Base-by-base conservation (phyloP, 2,113 vertebrate species). In the Eidolon helvum region DNA sequence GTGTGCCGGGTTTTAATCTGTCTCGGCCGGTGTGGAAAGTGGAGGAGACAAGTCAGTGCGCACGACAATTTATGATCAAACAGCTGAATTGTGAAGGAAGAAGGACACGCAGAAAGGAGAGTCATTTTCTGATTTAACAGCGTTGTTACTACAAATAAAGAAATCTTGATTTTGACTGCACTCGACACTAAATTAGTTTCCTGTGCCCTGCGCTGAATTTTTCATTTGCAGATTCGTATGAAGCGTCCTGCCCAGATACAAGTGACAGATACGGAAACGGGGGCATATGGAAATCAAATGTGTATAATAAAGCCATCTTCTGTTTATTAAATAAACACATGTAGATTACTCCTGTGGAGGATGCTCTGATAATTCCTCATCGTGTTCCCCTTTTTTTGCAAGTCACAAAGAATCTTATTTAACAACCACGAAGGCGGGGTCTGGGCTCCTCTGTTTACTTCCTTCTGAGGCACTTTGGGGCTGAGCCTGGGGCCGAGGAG, bases 21-120 rank as follows among this genome's bases (percentile, higher is more conserved):
- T 99, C 99, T 99, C 98, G 99, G 99, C 99, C 99, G 99, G 99
- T 99, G 99, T 99, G 99, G 99, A 99, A 99, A 99, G 99, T 99
- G 99, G 99, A 99, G 99, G 99, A 99, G 99, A 99, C 99, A 99
- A 99, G 99, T 98, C 99, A 98, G 99, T 99, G 99, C 99, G 98
- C 99, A 99, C 98, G 98, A 99, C 99, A 99, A 99, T 99, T 99
- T 99, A 99, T 99, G 99, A 99, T 99, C 99, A 99, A 99, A 99
- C 99, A 99, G 99, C 99, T 98, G 99, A 99, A 98, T 98, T 98
- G 98, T 98, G 98, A 97, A 98, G 98, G 98, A 98, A 99, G 98
- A 98, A 98, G 98, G 98, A 99, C 97, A 97, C 96, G 98, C 98
- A 98, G 98, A 98, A 98, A 98, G 98, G 98, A 99, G 98, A 98